Base-by-base conservation (phyloP, 2,888 invertebrate genomes). In the Drosophila meridionalis region DNA sequence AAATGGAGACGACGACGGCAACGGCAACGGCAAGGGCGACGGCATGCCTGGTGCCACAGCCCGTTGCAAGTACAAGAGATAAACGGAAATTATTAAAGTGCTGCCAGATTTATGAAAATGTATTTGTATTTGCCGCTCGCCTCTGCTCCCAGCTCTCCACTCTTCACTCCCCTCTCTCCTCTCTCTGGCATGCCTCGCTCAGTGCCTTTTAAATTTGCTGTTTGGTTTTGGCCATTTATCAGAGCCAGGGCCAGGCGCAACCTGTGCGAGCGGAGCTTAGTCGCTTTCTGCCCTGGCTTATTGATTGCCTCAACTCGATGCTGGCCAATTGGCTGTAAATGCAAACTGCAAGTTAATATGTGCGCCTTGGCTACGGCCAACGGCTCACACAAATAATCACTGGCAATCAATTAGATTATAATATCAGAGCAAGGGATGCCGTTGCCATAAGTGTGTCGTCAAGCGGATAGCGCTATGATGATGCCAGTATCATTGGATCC, bases 51-150 rank as follows among this genome's bases (percentile, higher is more conserved):
- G 69, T 72, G 81, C 65, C 84, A 70, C 83, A 83, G 78, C 55
- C 58, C 72, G 87, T 78, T 89, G 80, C 87, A 70, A 71, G 65
- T 72, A 73, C 72, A 62, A 73, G 72, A 81, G 87, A 90, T 86
- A 88, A 87, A 90, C 87, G 87, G 87, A 87, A 90, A 87, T 87
- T 87, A 87, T 87, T 90, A 87, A 87, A 87, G 87, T 86, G 90
- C 90, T 88, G 80, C 76, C 80, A 83, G 87, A 90, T 88, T 88
- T 87, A 90, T 87, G 89, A 86, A 87, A 88, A 82, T 76, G 63
- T 76, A 82, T 90, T 88, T 82, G 62, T 60, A 62, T 74, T 55
- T 62, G 53, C 66, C 32, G 42, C 57, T 26, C 42, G 30, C 28
- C 42, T 14, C 38, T 20, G 40, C 12, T 62, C 26, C 30, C 12